Conservation (phyloP, 1,140 invertebrate species). For the Dendrolimus kikuchii region DNA sequence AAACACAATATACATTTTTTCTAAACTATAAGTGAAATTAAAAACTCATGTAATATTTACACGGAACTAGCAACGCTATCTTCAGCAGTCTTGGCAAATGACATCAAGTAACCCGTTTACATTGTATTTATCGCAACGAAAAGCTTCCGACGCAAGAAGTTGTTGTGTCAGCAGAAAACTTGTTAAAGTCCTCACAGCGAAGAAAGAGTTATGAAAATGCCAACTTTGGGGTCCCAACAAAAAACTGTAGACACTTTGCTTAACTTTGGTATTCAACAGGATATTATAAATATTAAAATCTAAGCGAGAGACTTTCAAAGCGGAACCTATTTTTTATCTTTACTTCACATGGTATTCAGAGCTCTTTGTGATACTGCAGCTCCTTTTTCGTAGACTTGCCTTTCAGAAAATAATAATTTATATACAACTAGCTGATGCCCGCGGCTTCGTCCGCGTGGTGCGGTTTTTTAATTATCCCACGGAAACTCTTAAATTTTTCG, state of each 20-base stretch:
- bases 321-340: slow-evolving; percentile 28
- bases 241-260: slow-evolving; percentile 46
- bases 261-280: slow-evolving; percentile 45
- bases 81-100: too few species aligned
- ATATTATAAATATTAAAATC: slow-evolving; percentile 57
- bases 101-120: slow-evolving; percentile 23
- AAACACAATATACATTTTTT: too few species aligned
- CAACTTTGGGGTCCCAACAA: slow-evolving; percentile 46
- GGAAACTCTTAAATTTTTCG: too few species aligned
- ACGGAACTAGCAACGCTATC: too few species aligned
- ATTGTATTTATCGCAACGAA: slow-evolving; percentile 34
- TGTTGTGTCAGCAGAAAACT: slow-evolving; percentile 53
- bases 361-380: slow-evolving; percentile 9
- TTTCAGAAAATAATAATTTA: background rate
- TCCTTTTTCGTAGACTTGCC: background rate
- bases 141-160: slow-evolving; percentile 19
- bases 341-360: slow-evolving; percentile 25
- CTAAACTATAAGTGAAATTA: too few species aligned
- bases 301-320: slow-evolving; percentile 35
- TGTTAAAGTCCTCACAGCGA: slow-evolving; percentile 45
- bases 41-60: too few species aligned
- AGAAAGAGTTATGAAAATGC: slow-evolving; percentile 64
- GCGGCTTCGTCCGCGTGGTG: too few species aligned
- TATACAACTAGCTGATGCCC: background rate
- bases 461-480: too few species aligned